Conservation (phyloP, 2,797 vertebrate genomes). For the Carcharodon carcharias region DNA sequence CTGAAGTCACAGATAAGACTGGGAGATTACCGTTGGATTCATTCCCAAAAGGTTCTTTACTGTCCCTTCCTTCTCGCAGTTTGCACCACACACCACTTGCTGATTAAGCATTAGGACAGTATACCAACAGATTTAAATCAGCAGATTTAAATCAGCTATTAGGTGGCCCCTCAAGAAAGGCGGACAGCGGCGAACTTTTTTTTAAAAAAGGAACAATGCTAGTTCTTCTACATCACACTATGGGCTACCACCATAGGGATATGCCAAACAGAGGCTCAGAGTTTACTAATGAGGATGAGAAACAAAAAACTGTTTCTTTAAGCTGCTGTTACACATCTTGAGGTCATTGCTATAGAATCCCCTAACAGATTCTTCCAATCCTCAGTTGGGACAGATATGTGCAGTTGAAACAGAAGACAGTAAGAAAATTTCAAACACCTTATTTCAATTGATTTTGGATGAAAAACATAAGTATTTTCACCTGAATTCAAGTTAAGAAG, state of each 20-base stretch:
- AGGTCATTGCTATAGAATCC: neutral
- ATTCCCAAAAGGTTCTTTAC: neutral
- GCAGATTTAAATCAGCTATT: neutral
- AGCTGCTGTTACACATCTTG: neutral
- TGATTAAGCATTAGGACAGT: neutral
- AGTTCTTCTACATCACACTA: neutral
- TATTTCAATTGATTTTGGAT: neutral
- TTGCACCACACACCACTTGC: neutral
- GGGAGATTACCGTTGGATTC: neutral
- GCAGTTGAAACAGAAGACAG: neutral
- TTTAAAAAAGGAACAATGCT: neutral
- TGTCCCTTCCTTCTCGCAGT: neutral
- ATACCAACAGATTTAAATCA: neutral
- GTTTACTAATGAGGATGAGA: neutral
- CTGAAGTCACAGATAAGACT: neutral
- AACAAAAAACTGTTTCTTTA: neutral
- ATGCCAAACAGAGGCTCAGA: neutral
- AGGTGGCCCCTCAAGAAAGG: neutral
- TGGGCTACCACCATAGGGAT: neutral
- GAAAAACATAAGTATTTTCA: neutral
- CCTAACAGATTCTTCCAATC: neutral
- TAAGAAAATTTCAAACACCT: neutral
- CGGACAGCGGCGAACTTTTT: no score
- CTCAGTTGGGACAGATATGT: neutral
- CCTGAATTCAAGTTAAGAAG: neutral